Base-by-base conservation (phyloP, 2,113 vertebrate species). In the Henicopernis longicauda region DNA sequence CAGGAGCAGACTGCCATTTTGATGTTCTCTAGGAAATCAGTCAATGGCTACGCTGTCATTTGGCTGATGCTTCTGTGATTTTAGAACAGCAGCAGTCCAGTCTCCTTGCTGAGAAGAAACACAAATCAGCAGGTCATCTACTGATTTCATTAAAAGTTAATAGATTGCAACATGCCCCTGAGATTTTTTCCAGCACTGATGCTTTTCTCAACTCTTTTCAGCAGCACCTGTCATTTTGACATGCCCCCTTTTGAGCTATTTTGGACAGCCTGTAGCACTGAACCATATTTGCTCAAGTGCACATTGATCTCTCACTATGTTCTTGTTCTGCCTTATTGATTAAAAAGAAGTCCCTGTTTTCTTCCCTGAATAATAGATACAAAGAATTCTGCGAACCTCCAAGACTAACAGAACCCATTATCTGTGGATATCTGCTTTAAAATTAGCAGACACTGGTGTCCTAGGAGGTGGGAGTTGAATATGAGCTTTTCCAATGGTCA, bases 91-190 rank as follows among this genome's bases (percentile, higher is more conserved):
- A 73, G 93, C 50, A 92, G 90, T 85, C 66, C 82, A 54, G 78
- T 62, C 70, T 95, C 61, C 95, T 94, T 97, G 95, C 93, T 95
- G 97, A 95, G 96, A 95, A 87, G 94, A 91, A 95, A 94, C 49
- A 87, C 73, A 85, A 95, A 94, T 82, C 94, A 96, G 96, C 96
- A 96, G 95, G 96, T 94, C 93, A 80, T 87, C 88, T 94, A 93
- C 96, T 80, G 92, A 96, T 97, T 96, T 96, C 95, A 96, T 97
- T 97, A 97, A 96, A 97, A 97, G 87, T 96, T 96, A 97, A 96
- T 96, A 96, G 95, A 94, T 91, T 95, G 91, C 93, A 97, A 96
- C 95, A 87, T 96, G 81, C 86, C 86, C 66, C 3, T n/a, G 86
- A 93, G 94, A 94, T 85, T 93, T 93, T 96, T 95, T 86, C 80